Base-by-base conservation (phyloP, 2,797 vertebrate genomes). In the Siniperca obscura region DNA sequence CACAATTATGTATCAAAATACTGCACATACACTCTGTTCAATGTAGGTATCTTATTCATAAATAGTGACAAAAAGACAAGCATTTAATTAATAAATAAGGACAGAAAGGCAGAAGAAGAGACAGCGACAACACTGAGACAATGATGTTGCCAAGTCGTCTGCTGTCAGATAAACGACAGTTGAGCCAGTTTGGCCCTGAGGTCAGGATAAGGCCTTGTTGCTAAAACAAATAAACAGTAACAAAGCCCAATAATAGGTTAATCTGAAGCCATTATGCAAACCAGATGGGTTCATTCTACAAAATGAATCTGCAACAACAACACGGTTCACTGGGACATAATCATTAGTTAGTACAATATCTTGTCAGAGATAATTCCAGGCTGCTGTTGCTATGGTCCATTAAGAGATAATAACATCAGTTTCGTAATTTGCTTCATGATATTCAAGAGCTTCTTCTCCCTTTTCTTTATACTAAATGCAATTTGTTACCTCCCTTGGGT, bases 211-310 rank as follows among this genome's bases (percentile, higher is more conserved):
- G 77, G 68, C 76, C 88, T 85, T 91, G 93, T 93, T 93, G 90
- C 88, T 93, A 93, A 92, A 93, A 93, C 93, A 94, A 94, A 94
- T 93, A 92, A 93, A 92, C 52, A 78, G 87, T 64, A 84, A 92
- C 90, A 90, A 93, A 93, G 87, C 70, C 78, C 80, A 89, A 89
- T 93, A 94, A 93, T 90, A 89, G 89, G 68, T 78, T 92, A 81
- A 93, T 93, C 93, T 92, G 66, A 74, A 88, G 83, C 78, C 74
- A 80, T 93, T 90, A 92, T 88, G 79, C 86, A 90, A 91, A 92
- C 89, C 91, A 93, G 90, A 94, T 93, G 93, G 87, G 53, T 78
- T 91, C 76, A 77, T 89, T 93, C 91, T 71, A 86, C 73, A 76
- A 82, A 84, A 36, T 82, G 22, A 83, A 85, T 86, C 86, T 77